A percentile compares a stretch with the other conserved stretches of the same genome.
Conservation (phyloP, 2,797 vertebrate genomes). For the Cossypha polioptera region DNA sequence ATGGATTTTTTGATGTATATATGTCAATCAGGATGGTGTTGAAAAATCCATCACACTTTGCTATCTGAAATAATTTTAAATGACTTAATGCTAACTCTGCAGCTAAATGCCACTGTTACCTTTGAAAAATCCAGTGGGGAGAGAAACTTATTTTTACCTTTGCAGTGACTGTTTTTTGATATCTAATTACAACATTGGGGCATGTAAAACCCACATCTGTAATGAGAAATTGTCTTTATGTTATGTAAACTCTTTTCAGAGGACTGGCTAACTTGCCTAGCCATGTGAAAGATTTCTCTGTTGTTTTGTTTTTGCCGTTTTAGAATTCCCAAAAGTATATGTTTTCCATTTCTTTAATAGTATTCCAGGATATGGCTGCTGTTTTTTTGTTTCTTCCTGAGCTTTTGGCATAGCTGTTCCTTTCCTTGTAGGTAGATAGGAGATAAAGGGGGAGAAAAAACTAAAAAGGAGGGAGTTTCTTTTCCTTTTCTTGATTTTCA, state of each 20-base stretch:
- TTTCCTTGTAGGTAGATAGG: background rate
- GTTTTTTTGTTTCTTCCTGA: background rate
- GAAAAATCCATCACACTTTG: background rate
- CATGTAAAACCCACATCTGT: background rate
- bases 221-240: background rate
- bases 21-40: background rate
- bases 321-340: background rate
- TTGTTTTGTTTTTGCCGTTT: background rate
- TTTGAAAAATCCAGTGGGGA: background rate
- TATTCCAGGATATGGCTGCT: background rate
- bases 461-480: background rate
- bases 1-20: background rate
- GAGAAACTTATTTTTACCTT: background rate
- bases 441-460: background rate
- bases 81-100: fast-evolving
- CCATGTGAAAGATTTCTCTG: background rate
- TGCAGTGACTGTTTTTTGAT: background rate
- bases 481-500: background rate
- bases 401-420: background rate
- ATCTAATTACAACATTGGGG: background rate
- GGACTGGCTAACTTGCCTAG: background rate
- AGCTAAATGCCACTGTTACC: background rate
- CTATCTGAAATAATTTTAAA: background rate
- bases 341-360: background rate
- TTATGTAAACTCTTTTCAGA: background rate